Base-by-base conservation (phyloP, 2,888 invertebrate species). In the Toxonevra muliebris region DNA sequence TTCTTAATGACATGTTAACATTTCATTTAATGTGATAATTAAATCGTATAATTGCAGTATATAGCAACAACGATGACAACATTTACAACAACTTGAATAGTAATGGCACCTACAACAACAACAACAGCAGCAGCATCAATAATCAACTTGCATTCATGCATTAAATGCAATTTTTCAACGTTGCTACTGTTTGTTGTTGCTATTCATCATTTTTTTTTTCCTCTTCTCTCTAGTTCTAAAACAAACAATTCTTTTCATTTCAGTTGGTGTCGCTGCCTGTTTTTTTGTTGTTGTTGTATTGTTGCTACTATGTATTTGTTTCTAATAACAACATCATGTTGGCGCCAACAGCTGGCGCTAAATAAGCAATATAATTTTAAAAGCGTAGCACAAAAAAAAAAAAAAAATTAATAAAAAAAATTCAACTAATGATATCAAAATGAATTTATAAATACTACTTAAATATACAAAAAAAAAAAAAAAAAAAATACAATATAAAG, bases 1-100 rank as follows among this genome's bases (percentile, higher is more conserved):
- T 30, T 30, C 30, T 20, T 5, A 55, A 55, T 17, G 30, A 1
- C n/a, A 12, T 30, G 55, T 55, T 55, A 41, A 19, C 59, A 43
- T 43, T 59, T 43, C 12, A 43, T 59, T 59, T 42, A 59, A 45
- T 59, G 13, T 45, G 59, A 59, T 42, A 59, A 59, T 59, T 59
- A 41, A 59, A 43, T 43, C 11, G 59, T 12, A 43, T 45, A 59
- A 45, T 59, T 59, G 19, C n/a, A 9, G 17, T n/a, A n/a, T n/a
- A n/a, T n/a, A n/a, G n/a, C n/a, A n/a, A n/a, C 30, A 30, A 30
- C 30, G 30, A 30, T 7, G 7, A 30, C 30, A 59, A 48, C 15
- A 11, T 15, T 48, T 48, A 48, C 48, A 48, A 30, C 30, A 30
- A 30, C 30, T 30, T 30, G 30, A 30, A 30, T 30, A 7, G 2